Evolutionary conservation across 2,797 vertebrate genomes (phyloP), one percentile per base, ranked within the genome.

Genomic region (Sebastes umbrosus): DNA sequence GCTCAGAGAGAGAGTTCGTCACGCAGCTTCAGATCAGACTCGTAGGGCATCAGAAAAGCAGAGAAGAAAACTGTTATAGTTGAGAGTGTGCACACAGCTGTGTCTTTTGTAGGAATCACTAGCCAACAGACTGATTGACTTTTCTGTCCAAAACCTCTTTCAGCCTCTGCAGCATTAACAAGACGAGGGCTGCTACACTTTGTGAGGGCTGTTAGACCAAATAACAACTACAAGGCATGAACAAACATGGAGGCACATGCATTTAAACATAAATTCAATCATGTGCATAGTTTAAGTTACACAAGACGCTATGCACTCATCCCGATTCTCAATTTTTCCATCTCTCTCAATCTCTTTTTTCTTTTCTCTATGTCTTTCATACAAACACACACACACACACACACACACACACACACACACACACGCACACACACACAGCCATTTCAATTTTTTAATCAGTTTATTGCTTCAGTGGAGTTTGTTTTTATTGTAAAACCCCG

Each of bases 131-230:
- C 27, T 66, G 70, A 86, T 75, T 80, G 73, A 84, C 66, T 86
- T 81, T 81, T 84, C 70, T 84, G 74, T 84, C 62, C 54, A 59
- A 69, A 86, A 71, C 57, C 10, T 73, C 83, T 84, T 82, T 77
- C 50, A 69, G 75, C 57, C 24, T 71, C 8, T 25, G 74, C 54
- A 59, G 9, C 29, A 69, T 88, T 82, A 75, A 87, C 66, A 74
- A 68, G 65, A 68, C 0, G 12, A 54, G 10, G 20, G 22, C 73
- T 29, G 50, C 72, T 63, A 8, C 65, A 32, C 22, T 31, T 14
- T 52, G 24, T 55, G 36, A 66, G 11, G 14, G 52, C 29, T 9
- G 39, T n/a, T 3, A 2, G 6, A 68, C 14, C 46, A 50, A 57
- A 63, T 43, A 58, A 60, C 31, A 63, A 36, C 63, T 1, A 27